Base-by-base conservation (phyloP, 2,797 vertebrate species). In the Falco peregrinus region DNA sequence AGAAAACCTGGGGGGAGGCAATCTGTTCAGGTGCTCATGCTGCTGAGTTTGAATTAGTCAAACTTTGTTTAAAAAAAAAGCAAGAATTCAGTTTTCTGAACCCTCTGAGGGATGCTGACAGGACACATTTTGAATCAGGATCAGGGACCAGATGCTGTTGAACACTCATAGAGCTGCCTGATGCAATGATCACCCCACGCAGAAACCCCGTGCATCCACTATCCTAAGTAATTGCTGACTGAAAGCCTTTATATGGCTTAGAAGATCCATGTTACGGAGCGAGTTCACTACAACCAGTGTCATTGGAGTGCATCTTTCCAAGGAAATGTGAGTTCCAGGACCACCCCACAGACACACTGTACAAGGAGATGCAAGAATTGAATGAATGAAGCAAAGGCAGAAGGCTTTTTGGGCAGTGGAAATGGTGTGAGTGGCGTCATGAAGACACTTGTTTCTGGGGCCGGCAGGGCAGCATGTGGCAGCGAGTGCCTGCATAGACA, bases 101-200 rank as follows among this genome's bases (percentile, higher is more conserved):
- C 9, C 21, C 22, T 82, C 43, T 35, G 37, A 87, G 14, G 21
- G 20, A 37, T 43, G 39, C 26, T 90, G 61, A 51, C 8, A 51
- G 26, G 54, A 33, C 5, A 8, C 9, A 19, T 54, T 87, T 13
- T 74, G 16, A 78, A 31, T 35, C 57, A 53, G 43, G 20, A n/a
- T 31, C 10, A 21, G 16, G 29, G 18, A 5, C 22, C 43, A 64
- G 60, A 24, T 26, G 16, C 25, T 56, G 10, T 37, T 54, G 6
- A 26, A 11, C 18, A 63, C 19, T 39, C 19, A 25, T 0, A 51
- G 28, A 79, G 22, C 28, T 63, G 47, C 1, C 1, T 0, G 1
- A 16, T 73, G 37, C 63, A 29, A 9, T 29, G 26, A 50, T 24
- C 17, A 41, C 16, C 6, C 41, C 75, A 8, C 4, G 8, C 57